Evolutionary conservation across 2,888 invertebrate species (phyloP).

Genomic region (Hirtodrosophila trivittata): DNA sequence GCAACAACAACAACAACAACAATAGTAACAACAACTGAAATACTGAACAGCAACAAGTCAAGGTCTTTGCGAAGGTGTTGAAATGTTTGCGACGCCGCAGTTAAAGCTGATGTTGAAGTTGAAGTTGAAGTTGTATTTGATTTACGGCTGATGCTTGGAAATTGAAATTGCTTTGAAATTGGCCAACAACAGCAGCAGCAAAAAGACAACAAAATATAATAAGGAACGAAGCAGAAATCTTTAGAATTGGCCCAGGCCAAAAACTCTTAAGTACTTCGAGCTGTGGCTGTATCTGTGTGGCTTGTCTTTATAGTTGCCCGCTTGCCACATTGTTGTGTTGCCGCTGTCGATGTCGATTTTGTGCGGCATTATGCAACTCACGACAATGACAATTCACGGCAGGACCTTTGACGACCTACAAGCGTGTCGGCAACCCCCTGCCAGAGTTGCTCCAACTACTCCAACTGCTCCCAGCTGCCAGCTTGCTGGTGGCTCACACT

Average conservation of each 20-base stretch:
- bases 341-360: constrained; percentile 66
- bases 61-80: constrained; percentile 77
- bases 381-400: constrained; percentile 80
- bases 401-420: constrained; percentile 79
- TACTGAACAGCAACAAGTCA: constrained; percentile 51
- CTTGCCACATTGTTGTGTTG: constrained; percentile 11
- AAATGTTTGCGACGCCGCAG: constrained; percentile 60
- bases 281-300: constrained; percentile 19
- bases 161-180: constrained; percentile 76
- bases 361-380: constrained; percentile 79
- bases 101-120: constrained; percentile 24
- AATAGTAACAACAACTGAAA: constrained; percentile 11
- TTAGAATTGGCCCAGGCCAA: constrained; percentile 68
- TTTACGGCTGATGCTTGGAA: constrained; percentile 74
- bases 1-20: constrained; percentile 17
- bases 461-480: constrained; percentile 23
- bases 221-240: constrained; percentile 61
- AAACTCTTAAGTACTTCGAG: constrained; percentile 26
- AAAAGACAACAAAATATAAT: constrained; percentile 11
- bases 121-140: constrained; percentile 64
- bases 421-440: constrained; percentile 69
- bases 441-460: constrained; percentile 21
- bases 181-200: constrained; percentile 46
- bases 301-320: constrained; percentile 11
- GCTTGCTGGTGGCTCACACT: constrained; percentile 55